These are phyloP conservation scores for Tachysurus vachellii DNA, from an alignment of 2,113 vertebrate species.

Conservation along the genomic window DNA sequence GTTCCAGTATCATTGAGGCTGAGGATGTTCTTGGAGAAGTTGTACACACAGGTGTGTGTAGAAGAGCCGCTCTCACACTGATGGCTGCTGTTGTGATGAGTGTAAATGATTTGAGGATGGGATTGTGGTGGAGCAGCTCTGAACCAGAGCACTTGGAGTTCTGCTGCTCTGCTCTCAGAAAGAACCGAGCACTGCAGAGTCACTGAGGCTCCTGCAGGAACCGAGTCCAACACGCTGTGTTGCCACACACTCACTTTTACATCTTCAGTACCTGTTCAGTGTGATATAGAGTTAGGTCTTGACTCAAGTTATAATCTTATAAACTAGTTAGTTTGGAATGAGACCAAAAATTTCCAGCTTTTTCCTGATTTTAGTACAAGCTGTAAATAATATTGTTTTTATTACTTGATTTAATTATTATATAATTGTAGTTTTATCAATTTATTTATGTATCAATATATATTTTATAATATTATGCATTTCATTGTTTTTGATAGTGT, in stretches of 20 bases:
- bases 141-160: no score
- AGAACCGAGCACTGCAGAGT: slow-evolving; percentile 59
- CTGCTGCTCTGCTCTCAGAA: slow-evolving; percentile 3
- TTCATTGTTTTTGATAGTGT: neutral
- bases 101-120: no score
- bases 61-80: neutral
- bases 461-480: neutral
- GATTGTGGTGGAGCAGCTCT: no score
- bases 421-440: no score
- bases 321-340: neutral
- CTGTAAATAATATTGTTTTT: neutral
- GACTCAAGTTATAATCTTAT: neutral
- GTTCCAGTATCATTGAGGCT: slow-evolving; percentile 51
- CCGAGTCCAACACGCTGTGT: neutral
- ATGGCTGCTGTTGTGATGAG: no score
- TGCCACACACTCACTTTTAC: neutral
- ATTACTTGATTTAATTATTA: neutral
- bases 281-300: neutral
- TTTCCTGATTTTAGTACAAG: neutral
- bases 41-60: slow-evolving; percentile 51
- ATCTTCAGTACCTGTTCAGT: neutral
- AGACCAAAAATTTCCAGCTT: neutral
- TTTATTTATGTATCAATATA: neutral
- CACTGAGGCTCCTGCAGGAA: neutral
- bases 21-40: slow-evolving; percentile 46